Conservation (phyloP, 64 coral and sea anemone species). For the Stylophora pistillata region DNA sequence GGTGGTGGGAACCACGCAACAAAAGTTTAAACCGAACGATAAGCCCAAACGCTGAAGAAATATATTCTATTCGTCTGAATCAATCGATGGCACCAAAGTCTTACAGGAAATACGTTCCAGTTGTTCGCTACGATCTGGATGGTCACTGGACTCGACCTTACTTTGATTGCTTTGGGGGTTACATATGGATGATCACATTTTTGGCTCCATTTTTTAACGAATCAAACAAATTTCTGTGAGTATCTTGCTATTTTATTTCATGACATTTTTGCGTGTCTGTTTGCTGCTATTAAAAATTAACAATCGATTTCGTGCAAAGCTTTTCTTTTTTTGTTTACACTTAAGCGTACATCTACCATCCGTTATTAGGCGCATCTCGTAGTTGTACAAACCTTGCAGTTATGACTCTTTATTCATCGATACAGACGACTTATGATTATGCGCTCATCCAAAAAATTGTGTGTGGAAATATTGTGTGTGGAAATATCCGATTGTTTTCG, state of each 20-base stretch:
- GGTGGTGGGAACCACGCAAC: slow-evolving; percentile 52
- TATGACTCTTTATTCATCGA: background rate
- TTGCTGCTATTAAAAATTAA: background rate
- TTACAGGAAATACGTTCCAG: slow-evolving; percentile 6
- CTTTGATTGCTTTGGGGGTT: slow-evolving; percentile 68
- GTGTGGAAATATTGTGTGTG: background rate
- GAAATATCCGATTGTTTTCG: slow-evolving; percentile 2
- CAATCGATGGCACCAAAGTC: background rate
- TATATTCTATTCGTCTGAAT: slow-evolving; percentile 44
- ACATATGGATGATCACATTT: slow-evolving; percentile 72
- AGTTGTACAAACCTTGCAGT: too few relatives aligned
- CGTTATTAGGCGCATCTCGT: background rate
- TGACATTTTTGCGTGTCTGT: background rate
- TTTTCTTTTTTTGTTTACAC: background rate
- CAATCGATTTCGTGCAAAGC: background rate
- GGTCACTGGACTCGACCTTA: slow-evolving; percentile 67
- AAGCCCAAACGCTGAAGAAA: slow-evolving; percentile 22
- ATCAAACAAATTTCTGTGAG: slow-evolving; percentile 56
- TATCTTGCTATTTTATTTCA: background rate
- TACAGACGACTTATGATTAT: background rate
- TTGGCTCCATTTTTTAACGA: slow-evolving; percentile 73
- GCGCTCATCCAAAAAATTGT: background rate
- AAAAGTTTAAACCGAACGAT: background rate
- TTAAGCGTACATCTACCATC: background rate
- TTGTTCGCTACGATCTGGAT: slow-evolving; percentile 14